phyloP scores from a whole-genome alignment of 1,140 invertebrate species.

The Drosophila sturtevanti region DNA sequence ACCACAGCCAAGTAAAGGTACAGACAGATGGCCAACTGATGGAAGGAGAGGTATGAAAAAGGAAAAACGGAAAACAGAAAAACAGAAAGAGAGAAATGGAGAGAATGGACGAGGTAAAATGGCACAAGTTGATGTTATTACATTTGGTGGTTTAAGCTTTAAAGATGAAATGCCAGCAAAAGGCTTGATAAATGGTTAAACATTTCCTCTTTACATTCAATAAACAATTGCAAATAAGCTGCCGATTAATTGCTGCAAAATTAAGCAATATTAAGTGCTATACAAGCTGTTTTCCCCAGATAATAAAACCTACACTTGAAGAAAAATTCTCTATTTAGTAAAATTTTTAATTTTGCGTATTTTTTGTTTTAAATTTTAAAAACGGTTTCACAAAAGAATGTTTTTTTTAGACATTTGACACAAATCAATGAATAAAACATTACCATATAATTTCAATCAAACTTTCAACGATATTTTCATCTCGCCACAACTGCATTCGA shows the following conservation, averaged over 20 bases:
- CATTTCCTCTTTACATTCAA: constrained; percentile 28
- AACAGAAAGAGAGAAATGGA: neutral
- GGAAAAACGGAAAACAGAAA: neutral
- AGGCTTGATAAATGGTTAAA: constrained; percentile 44
- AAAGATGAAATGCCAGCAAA: constrained; percentile 26
- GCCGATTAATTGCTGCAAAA: constrained; percentile 46
- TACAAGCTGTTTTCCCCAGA: neutral
- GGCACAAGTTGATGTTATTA: constrained; percentile 34
- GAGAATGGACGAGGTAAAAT: neutral
- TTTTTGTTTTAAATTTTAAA: too few species aligned
- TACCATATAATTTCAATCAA: neutral
- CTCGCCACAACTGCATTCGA: neutral
- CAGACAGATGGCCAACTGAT: constrained; percentile 21
- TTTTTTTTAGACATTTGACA: neutral
- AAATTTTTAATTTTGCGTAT: too few species aligned
- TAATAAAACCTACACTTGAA: neutral
- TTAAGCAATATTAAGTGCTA: constrained; percentile 22
- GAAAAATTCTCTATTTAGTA: neutral
- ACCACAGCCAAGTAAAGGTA: constrained; percentile 66
- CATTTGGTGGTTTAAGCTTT: constrained; percentile 30
- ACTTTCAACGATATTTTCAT: neutral
- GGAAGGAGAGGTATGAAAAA: neutral
- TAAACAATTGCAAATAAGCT: constrained; percentile 38
- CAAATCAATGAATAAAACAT: neutral
- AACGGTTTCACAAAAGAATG: too few species aligned